Evolutionary conservation across 2,113 vertebrate species (phyloP).

Genomic region (Siphamia tubifer): DNA sequence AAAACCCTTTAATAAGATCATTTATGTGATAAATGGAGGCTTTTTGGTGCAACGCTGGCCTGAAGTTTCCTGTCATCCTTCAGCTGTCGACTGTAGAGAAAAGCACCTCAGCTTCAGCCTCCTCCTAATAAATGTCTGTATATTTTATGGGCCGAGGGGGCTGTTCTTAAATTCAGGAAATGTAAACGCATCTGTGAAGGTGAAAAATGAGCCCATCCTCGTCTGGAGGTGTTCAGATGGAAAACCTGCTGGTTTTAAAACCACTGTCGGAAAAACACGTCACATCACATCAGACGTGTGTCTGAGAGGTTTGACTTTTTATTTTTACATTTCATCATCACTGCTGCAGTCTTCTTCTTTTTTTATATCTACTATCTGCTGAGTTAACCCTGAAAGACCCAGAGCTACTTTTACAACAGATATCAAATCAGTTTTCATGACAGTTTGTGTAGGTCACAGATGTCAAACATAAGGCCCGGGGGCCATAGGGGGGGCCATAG

Average conservation of each 20-base stretch:
- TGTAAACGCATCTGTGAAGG: background rate
- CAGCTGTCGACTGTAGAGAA: constrained; percentile 17
- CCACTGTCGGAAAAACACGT: background rate
- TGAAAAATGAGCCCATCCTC: constrained; percentile 42
- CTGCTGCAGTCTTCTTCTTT: no score
- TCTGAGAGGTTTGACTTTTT: no score
- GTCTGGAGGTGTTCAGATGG: background rate
- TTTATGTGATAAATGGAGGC: constrained; percentile 23
- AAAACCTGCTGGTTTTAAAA: background rate
- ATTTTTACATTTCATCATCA: no score
- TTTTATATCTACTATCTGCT: no score
- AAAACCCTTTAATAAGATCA: no score
- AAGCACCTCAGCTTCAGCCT: background rate
- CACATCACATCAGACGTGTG: no score
- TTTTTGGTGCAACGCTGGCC: constrained; percentile 16
- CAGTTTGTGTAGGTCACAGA: no score
- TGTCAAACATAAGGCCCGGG: no score
- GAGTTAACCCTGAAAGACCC: no score
- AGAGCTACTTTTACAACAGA: no score
- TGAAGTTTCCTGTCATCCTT: constrained; percentile 1
- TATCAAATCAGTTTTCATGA: no score
- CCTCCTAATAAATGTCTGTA: constrained; percentile 11
- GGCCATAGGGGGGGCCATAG: no score
- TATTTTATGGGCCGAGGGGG: background rate
- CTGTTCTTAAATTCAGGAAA: constrained; percentile 16